These are phyloP conservation scores for Stigmatopora argus DNA, from an alignment of 2,113 vertebrate genomes.

Conservation along the genomic window DNA sequence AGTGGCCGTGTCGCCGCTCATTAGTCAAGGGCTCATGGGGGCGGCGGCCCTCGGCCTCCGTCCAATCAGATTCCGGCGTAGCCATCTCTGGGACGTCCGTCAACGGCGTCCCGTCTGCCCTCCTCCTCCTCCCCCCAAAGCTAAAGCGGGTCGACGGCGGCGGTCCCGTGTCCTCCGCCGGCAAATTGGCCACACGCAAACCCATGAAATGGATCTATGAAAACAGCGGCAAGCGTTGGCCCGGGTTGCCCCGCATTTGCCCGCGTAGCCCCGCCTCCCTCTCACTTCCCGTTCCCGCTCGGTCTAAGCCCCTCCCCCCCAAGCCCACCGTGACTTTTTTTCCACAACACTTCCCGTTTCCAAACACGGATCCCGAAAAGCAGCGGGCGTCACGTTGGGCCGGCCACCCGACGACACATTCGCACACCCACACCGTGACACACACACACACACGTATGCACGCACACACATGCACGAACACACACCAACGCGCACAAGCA, in stretches of 20 bases:
- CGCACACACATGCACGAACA: slow-evolving; percentile 29
- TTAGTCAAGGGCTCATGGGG: no score
- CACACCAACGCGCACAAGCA: slow-evolving; percentile 13
- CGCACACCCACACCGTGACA: slow-evolving; percentile 2
- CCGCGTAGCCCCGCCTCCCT: not conserved
- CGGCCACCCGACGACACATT: slow-evolving; percentile 14
- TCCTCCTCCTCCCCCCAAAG: not conserved
- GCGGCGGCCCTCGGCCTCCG: no score
- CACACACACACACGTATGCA: slow-evolving; percentile 17
- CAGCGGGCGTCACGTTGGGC: no score
- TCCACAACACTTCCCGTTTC: slow-evolving; percentile 43
- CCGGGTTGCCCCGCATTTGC: not conserved
- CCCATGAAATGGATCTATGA: slow-evolving; percentile 38
- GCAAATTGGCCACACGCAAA: slow-evolving; percentile 30
- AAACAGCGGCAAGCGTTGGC: slow-evolving; percentile 12
- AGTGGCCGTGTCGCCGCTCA: no score
- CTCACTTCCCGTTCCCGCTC: no score
- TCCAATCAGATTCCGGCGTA: no score
- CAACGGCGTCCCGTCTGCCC: slow-evolving; percentile 6
- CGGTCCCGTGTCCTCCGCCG: slow-evolving; percentile 6
- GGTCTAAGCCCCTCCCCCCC: not conserved
- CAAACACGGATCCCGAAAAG: slow-evolving; percentile 32
- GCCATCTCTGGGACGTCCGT: not conserved
- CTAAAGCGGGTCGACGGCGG: slow-evolving; percentile 1
- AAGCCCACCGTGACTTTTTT: slow-evolving; percentile 2